Conservation (phyloP, 2,797 vertebrate species). For the Trematomus bernacchii region DNA sequence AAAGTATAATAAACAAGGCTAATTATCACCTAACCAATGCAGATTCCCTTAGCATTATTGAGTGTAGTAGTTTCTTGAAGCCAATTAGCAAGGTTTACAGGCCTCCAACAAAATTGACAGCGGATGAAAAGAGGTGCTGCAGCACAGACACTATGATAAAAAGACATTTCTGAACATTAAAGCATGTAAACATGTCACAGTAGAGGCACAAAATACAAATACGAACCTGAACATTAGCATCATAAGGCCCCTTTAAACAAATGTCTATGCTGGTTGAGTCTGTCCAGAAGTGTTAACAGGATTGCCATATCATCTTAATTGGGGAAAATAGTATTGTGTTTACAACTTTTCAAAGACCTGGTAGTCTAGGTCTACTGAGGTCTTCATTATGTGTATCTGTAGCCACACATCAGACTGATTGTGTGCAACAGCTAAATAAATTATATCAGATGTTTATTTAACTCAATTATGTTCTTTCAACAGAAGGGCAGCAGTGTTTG, state of each 20-base stretch:
- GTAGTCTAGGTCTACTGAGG: neutral
- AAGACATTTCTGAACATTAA: too few relatives aligned
- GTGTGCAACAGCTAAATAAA: slow-evolving; percentile 33
- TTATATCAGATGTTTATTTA: slow-evolving; percentile 51
- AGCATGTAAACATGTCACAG: too few relatives aligned
- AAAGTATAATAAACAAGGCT: neutral
- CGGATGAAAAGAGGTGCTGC: too few relatives aligned
- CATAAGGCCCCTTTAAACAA: too few relatives aligned
- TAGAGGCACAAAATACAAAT: too few relatives aligned
- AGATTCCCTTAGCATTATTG: neutral
- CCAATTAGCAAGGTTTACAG: neutral
- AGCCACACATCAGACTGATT: slow-evolving; percentile 43
- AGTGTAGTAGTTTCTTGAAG: neutral
- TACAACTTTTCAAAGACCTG: neutral
- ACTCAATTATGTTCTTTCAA: slow-evolving; percentile 41
- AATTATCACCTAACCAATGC: neutral
- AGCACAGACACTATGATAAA: too few relatives aligned
- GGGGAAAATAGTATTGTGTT: neutral
- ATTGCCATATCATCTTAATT: neutral
- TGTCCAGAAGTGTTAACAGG: too few relatives aligned
- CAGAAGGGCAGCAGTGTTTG: slow-evolving; percentile 13
- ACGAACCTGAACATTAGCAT: too few relatives aligned
- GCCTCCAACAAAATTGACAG: too few relatives aligned
- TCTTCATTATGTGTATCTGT: neutral
- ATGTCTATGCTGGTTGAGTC: too few relatives aligned